phyloP scores from a whole-genome alignment of 2,888 invertebrate species.

The Sericinus montela region DNA sequence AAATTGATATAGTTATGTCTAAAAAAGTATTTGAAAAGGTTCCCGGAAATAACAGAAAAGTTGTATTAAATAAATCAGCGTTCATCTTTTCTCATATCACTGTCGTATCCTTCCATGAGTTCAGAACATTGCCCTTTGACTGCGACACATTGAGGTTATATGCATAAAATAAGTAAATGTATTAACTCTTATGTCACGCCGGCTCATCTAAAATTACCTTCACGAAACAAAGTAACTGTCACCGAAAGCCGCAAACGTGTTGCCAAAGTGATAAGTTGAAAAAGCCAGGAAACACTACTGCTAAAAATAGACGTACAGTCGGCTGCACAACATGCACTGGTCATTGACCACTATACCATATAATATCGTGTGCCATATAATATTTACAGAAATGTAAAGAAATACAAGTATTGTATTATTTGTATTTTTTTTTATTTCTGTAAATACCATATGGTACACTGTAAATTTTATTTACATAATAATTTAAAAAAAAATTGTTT shows the following conservation, averaged over 20 bases:
- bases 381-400: no score
- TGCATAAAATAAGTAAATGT: constrained; percentile 3
- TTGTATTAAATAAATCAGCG: no score
- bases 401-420: no score
- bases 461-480: no score
- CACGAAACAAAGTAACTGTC: constrained; percentile 4
- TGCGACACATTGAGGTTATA: background rate
- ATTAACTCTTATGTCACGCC: constrained; percentile 6
- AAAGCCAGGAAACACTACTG: background rate
- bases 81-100: constrained; percentile 6
- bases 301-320: background rate
- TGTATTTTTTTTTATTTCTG: no score
- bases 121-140: constrained; percentile 10
- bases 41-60: no score
- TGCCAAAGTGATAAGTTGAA: constrained; percentile 1
- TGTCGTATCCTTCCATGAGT: constrained; percentile 9
- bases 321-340: background rate
- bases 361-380: no score
- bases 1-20: no score
- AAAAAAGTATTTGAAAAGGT: no score
- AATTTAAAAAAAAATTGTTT: no score
- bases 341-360: no score
- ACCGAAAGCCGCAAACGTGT: background rate
- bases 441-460: no score
- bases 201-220: constrained; percentile 5